Conservation (phyloP, 2,113 vertebrate species). For the Oostethus manadensis region DNA sequence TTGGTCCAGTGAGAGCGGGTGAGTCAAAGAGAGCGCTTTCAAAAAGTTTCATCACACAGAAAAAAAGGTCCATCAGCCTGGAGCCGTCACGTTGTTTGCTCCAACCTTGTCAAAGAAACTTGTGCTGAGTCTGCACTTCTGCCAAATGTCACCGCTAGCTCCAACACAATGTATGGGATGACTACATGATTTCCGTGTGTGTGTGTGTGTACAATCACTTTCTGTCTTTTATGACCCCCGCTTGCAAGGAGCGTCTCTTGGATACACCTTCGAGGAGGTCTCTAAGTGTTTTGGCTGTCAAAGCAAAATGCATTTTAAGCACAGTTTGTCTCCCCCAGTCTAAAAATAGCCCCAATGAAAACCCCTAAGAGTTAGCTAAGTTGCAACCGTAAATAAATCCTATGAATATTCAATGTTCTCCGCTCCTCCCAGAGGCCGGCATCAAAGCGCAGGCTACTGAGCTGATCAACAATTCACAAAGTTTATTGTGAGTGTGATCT, state of each 20-base stretch:
- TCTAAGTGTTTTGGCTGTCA: conserved; percentile 24
- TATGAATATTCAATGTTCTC: conserved; percentile 21
- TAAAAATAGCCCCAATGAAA: conserved; percentile 57
- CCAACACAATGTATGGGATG: conserved; percentile 21
- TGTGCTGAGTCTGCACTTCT: conserved; percentile 26
- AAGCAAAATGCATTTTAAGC: conserved; percentile 22
- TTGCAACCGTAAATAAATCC: conserved; percentile 36
- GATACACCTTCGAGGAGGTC: conserved; percentile 16
- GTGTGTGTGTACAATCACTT: neutral
- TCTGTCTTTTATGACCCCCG: neutral
- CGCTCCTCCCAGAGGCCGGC: conserved; percentile 21
- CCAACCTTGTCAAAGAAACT: conserved; percentile 44
- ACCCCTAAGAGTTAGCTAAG: conserved; percentile 43
- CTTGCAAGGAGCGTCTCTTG: neutral
- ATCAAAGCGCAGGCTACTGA: conserved; percentile 22
- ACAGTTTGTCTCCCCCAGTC: conserved; percentile 17
- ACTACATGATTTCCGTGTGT: neutral
- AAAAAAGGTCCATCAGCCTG: conserved; percentile 21
- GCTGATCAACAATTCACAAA: conserved; percentile 9
- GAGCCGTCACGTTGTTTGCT: conserved; percentile 23
- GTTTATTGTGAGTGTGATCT: conserved; percentile 1
- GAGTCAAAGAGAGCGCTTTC: conserved; percentile 42
- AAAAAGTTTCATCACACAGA: conserved; percentile 54
- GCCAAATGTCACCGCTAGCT: conserved; percentile 33
- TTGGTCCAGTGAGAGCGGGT: conserved; percentile 22